Percentiles rank a stretch among this genome's conserved stretches.
phyloP scores from a whole-genome alignment of 2,113 vertebrate genomes.

The Hydropotes inermis region DNA sequence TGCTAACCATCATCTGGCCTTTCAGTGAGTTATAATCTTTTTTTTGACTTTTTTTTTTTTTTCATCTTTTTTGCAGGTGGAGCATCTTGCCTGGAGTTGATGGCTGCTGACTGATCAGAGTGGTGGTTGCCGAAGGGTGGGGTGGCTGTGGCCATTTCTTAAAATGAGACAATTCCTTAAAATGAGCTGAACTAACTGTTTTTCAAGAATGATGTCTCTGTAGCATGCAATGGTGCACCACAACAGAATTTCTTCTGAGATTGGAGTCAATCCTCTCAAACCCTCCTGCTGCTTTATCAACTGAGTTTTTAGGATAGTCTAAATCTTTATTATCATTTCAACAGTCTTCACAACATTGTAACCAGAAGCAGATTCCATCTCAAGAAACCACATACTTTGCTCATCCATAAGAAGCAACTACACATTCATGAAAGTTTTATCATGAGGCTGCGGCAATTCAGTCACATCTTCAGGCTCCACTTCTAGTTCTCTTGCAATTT shows the following conservation, averaged over 20 bases:
- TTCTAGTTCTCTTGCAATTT: not conserved
- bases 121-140: not conserved
- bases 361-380: not conserved
- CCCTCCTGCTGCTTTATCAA: not conserved
- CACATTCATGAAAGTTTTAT: not conserved
- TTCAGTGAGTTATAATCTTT: not conserved
- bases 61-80: not conserved
- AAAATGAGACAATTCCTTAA: not conserved
- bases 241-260: not conserved
- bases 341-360: not conserved
- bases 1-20: not conserved
- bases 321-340: not conserved
- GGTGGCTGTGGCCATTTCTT: not conserved
- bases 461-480: not conserved
- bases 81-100: not conserved
- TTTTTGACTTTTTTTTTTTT: not conserved
- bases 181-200: not conserved
- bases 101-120: not conserved
- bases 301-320: not conserved
- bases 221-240: not conserved
- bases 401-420: not conserved
- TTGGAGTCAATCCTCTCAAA: not conserved
- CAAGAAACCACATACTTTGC: not conserved
- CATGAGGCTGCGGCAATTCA: not conserved
- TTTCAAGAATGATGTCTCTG: not conserved